phyloP scores from a whole-genome alignment of 2,888 invertebrate species.

The Ernsta delagoae region DNA sequence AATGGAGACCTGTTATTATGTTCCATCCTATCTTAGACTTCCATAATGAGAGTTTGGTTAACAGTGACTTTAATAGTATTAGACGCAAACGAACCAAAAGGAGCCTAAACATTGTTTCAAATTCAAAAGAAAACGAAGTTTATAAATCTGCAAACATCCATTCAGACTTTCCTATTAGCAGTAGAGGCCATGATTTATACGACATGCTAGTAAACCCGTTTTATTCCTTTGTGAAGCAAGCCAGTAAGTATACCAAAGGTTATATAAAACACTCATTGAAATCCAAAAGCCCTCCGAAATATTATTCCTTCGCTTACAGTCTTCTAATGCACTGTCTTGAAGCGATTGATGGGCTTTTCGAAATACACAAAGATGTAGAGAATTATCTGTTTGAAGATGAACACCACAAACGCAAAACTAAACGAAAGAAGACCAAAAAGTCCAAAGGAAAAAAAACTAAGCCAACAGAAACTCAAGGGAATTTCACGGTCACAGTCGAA shows the following conservation, averaged over 20 bases:
- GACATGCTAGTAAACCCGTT: constrained; percentile 55
- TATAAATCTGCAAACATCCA: not conserved
- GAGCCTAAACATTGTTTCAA: constrained; percentile 42
- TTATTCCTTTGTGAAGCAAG: constrained; percentile 52
- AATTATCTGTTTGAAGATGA: constrained; percentile 45
- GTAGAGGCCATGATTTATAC: constrained; percentile 53
- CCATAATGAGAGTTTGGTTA: constrained; percentile 14
- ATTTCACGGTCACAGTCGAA: not conserved
- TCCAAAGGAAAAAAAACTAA: not conserved
- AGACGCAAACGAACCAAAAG: constrained; percentile 56
- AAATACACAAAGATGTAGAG: constrained; percentile 57
- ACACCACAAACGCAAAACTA: constrained; percentile 22
- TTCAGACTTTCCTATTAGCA: constrained; percentile 23
- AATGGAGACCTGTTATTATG: constrained; percentile 72
- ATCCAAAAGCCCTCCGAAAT: constrained; percentile 59
- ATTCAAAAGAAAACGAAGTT: not conserved
- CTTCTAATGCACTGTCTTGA: constrained; percentile 65
- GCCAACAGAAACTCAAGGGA: not conserved
- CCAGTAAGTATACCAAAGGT: constrained; percentile 57
- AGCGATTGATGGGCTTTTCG: constrained; percentile 63
- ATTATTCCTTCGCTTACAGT: constrained; percentile 64
- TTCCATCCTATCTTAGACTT: constrained; percentile 47
- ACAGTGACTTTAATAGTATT: constrained; percentile 29
- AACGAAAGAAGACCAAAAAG: constrained; percentile 30
- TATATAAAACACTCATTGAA: constrained; percentile 52